Evolutionary conservation across 2,888 invertebrate species (phyloP), one percentile per base, ranked within the genome.

Genomic region (Machimus rusticus): DNA sequence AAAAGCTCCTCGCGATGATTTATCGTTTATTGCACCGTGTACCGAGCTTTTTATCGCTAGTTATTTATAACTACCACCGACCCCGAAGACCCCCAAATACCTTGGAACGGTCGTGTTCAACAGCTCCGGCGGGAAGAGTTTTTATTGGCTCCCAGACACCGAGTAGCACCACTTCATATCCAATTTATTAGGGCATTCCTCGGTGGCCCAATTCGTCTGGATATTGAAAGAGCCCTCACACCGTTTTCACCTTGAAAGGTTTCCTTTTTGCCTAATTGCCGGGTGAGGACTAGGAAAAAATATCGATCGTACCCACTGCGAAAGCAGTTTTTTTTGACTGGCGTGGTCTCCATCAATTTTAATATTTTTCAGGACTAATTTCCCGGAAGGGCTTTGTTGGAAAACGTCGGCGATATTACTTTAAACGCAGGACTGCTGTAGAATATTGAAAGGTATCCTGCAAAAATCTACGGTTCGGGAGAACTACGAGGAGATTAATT

Each of bases 1-100:
- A 81, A 81, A 81, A 81, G 81, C 81, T 81, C 81, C 2, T 55
- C 81, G 34, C 16, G 34, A 81, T 81, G 81, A 81, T 81, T 81
- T 51, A 81, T 81, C 51, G 81, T 51, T 81, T 81, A 81, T 81
- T 81, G 81, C 81, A 81, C 14, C 34, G 81, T 28, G 55, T 55
- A 81, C 55, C 28, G 23, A 81, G 81, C 81, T 81, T 81, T 81
- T 81, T 81, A 81, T 81, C 81, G 81, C 51, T 81, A 81, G 81
- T 81, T 81, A 81, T 81, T 81, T 81, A 81, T 81, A 81, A 81
- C 81, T 51, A 55, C 43, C 51, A 9, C 81, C 31, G 5, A 23
- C 39, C 23, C 28, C 51, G 16, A 43, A n/a, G 28, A 46, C 37
- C 34, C 76, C 76, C 76, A 14, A 46, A 14, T 46, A 46, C 37